These are phyloP conservation scores for Eulemur mongoz DNA, from an alignment of 2,797 vertebrate genomes.

Conservation along the genomic window DNA sequence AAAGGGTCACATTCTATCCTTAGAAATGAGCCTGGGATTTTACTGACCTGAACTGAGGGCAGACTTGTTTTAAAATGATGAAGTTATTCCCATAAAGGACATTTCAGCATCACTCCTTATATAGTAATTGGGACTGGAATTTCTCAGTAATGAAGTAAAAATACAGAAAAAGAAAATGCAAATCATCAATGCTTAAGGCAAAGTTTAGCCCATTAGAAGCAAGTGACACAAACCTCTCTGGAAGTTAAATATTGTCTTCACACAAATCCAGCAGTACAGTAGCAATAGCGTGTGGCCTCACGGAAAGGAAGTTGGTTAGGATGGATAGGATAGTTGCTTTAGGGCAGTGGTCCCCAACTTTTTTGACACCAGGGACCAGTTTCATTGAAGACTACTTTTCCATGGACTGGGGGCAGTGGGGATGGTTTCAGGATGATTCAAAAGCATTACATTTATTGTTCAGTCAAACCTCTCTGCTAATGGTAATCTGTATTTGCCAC, in stretches of 20 bases:
- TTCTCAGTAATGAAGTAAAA: conserved; percentile 19
- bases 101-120: not conserved
- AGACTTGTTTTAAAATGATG: conserved; percentile 2
- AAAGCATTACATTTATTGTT: too few relatives aligned
- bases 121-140: not conserved
- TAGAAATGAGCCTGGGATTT: conserved; percentile 12
- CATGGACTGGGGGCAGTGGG: too few relatives aligned
- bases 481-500: too few relatives aligned
- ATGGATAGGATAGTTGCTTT: not conserved
- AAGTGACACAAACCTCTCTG: not conserved
- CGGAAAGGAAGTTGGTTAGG: not conserved
- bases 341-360: not conserved
- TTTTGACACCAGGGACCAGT: too few relatives aligned
- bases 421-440: too few relatives aligned
- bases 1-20: not conserved
- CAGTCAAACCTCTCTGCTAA: too few relatives aligned
- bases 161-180: not conserved
- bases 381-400: too few relatives aligned
- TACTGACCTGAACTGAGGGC: not conserved
- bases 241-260: not conserved
- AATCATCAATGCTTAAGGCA: not conserved
- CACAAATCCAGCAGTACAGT: not conserved
- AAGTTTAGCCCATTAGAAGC: not conserved
- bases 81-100: not conserved
- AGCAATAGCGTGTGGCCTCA: not conserved